These are phyloP conservation scores for Corynorhinus townsendii DNA, from an alignment of 2,113 vertebrate genomes.

Conservation along the genomic window DNA sequence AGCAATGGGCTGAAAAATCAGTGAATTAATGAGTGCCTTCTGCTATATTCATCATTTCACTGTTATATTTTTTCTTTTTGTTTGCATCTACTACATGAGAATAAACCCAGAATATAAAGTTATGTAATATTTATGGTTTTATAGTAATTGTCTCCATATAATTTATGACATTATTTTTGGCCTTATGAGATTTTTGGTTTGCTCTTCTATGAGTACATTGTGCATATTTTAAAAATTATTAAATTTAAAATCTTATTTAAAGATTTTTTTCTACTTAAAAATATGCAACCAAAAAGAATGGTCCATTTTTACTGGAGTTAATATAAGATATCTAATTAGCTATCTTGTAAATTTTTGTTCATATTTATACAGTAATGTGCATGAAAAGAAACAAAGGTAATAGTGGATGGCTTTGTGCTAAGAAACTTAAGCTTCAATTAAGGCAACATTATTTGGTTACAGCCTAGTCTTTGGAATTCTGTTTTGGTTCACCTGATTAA, in stretches of 20 bases:
- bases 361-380: neutral
- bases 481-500: neutral
- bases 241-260: conserved; percentile 4
- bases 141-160: neutral
- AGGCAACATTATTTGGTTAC: neutral
- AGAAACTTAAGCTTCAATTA: neutral
- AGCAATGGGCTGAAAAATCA: conserved; percentile 6
- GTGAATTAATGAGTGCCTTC: neutral
- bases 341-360: conserved; percentile 8
- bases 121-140: neutral
- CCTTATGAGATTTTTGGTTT: neutral
- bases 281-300: neutral
- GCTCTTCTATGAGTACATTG: neutral
- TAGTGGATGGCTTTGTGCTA: neutral
- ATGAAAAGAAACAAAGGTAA: conserved; percentile 24
- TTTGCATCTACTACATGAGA: neutral
- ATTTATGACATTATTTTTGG: neutral
- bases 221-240: neutral
- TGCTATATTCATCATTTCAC: conserved; percentile 1
- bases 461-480: conserved; percentile 32
- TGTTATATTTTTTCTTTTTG: neutral
- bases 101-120: neutral
- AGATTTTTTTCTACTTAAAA: conserved; percentile 22
- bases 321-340: neutral
- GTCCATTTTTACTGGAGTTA: neutral